Conservation (phyloP, 2,797 vertebrate species). For the Brachyalestes nurse region DNA sequence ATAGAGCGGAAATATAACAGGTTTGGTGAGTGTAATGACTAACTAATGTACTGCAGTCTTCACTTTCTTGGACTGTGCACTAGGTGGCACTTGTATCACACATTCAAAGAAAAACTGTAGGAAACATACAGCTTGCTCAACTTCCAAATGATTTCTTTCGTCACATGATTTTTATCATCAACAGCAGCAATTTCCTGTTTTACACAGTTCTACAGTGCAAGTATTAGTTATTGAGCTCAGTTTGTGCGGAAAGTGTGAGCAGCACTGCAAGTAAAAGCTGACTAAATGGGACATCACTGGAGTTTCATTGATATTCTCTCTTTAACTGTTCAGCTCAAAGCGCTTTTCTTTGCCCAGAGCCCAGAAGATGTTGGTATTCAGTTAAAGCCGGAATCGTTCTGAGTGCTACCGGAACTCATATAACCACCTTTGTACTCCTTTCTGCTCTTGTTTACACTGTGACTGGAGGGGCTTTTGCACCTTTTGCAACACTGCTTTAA, state of each 20-base stretch:
- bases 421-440: slow-evolving; percentile 12
- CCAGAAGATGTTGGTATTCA: slow-evolving; percentile 29
- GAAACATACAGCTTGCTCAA: slow-evolving; percentile 2
- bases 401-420: neutral
- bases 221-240: neutral
- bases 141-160: neutral
- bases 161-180: slow-evolving; percentile 3
- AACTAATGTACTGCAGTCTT: neutral
- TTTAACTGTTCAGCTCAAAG: neutral
- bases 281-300: neutral
- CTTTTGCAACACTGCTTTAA: slow-evolving; percentile 23
- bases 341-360: neutral
- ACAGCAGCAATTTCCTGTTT: neutral
- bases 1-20: neutral
- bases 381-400: slow-evolving; percentile 9
- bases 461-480: neutral
- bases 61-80: slow-evolving; percentile 8
- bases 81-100: slow-evolving; percentile 43
- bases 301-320: slow-evolving; percentile 5
- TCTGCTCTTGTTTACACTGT: slow-evolving; percentile 30
- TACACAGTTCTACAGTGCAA: neutral
- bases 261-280: neutral
- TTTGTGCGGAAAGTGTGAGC: neutral
- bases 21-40: neutral
- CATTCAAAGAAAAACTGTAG: neutral